Conservation (phyloP, 2,888 invertebrate species). For the Brenthis ino region DNA sequence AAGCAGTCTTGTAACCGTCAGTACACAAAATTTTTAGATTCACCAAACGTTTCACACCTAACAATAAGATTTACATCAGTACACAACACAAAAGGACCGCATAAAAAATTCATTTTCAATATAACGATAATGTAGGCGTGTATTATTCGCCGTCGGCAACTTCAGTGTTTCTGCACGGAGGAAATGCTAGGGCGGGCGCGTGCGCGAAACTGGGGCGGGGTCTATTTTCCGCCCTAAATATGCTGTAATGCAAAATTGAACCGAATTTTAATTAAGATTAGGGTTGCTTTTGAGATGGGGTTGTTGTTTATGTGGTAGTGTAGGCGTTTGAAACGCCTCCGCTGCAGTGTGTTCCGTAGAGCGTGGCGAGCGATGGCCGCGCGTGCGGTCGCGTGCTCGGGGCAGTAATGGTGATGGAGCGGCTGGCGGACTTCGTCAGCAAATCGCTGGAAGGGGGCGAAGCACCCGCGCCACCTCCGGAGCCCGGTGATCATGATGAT, state of each 20-base stretch:
- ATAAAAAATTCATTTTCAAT: constrained; percentile 75
- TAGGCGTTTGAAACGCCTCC: constrained; percentile 64
- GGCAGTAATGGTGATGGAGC: constrained; percentile 88
- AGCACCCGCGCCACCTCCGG: constrained; percentile 74
- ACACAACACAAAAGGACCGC: constrained; percentile 58
- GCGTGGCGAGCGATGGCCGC: constrained; percentile 69
- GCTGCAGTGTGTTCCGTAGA: constrained; percentile 65
- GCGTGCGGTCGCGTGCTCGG: constrained; percentile 66
- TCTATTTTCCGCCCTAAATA: constrained; percentile 56
- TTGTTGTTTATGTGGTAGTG: constrained; percentile 45
- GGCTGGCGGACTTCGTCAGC: constrained; percentile 94
- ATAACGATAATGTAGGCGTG: constrained; percentile 81
- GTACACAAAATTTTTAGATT: constrained; percentile 35
- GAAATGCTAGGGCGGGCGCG: constrained; percentile 59
- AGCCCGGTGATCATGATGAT: constrained; percentile 72
- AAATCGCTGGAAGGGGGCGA: constrained; percentile 89
- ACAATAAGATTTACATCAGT: constrained; percentile 40
- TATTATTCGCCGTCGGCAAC: constrained; percentile 61
- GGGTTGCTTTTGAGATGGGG: constrained; percentile 35
- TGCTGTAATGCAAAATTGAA: constrained; percentile 40
- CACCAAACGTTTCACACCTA: constrained; percentile 36
- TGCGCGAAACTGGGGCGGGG: constrained; percentile 72
- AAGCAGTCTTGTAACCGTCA: constrained; percentile 7
- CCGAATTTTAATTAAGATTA: constrained; percentile 35
- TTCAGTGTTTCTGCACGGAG: constrained; percentile 44